Evolutionary conservation across 64 coral and sea anemone genomes (phyloP).

Genomic region (Porites australiensis): DNA sequence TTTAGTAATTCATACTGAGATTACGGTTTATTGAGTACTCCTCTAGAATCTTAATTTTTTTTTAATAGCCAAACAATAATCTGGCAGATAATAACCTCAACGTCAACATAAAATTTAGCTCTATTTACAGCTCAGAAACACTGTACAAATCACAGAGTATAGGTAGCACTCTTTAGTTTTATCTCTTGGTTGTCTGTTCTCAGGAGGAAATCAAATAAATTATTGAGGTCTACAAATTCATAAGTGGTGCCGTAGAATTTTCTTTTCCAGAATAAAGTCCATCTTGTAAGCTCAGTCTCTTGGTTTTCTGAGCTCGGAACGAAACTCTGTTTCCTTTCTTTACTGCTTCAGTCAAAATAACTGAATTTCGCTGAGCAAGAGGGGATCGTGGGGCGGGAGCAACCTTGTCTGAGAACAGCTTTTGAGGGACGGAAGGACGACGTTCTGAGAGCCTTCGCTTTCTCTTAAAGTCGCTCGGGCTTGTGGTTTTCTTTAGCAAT

Average conservation of each 20-base stretch:
- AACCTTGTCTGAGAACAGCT: constrained; percentile 82
- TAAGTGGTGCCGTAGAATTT: constrained; percentile 53
- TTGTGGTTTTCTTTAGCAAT: constrained; percentile 85
- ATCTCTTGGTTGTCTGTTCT: too few species aligned
- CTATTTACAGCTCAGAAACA: too few species aligned
- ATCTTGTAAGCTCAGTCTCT: constrained; percentile 66
- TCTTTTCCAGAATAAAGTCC: constrained; percentile 78
- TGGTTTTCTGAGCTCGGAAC: constrained; percentile 27
- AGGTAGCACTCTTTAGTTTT: too few species aligned
- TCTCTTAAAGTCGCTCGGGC: constrained; percentile 81
- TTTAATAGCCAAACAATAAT: too few species aligned
- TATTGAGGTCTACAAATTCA: constrained; percentile 25
- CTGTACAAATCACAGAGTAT: too few species aligned
- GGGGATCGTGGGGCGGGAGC: constrained; percentile 72
- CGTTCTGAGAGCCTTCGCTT: constrained; percentile 55
- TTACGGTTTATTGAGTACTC: too few species aligned
- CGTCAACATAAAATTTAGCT: too few species aligned
- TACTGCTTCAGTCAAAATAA: constrained; percentile 39
- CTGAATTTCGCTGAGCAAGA: constrained; percentile 70
- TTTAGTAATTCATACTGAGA: too few species aligned
- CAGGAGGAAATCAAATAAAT: too few species aligned
- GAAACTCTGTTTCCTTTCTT: constrained; percentile 70
- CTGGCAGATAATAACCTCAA: too few species aligned
- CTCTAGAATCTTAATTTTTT: too few species aligned
- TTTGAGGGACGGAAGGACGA: constrained; percentile 86